Percentiles rank a stretch among this genome's conserved stretches.
Conservation (phyloP, 2,113 vertebrate genomes). For the Tychaedon coryphoeus region DNA sequence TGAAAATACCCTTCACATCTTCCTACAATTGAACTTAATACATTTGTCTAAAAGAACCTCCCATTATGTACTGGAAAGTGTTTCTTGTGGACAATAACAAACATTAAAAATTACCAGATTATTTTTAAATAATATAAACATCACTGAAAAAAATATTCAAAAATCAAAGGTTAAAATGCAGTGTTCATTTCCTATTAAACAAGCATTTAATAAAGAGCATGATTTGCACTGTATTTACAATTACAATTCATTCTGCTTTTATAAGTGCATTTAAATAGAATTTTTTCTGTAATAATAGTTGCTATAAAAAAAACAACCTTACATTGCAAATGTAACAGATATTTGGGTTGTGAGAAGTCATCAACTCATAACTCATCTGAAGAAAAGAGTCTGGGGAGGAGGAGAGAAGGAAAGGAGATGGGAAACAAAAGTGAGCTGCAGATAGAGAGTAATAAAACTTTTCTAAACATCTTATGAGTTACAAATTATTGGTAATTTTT, state of each 20-base stretch:
- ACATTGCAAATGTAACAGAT: background rate
- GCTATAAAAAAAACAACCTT: background rate
- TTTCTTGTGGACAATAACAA: background rate
- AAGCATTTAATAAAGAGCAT: background rate
- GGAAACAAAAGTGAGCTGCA: background rate
- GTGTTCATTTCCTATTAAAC: background rate
- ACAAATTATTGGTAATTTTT: background rate
- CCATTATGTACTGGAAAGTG: background rate
- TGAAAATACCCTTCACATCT: background rate
- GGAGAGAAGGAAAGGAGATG: background rate
- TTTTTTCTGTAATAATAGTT: background rate
- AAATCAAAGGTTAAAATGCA: background rate
- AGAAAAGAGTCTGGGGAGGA: background rate
- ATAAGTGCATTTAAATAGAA: background rate
- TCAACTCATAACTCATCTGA: background rate
- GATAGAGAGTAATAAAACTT: background rate
- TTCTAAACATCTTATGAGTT: background rate
- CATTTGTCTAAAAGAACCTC: background rate
- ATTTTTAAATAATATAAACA: background rate
- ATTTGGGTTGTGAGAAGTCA: background rate
- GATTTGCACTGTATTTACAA: background rate
- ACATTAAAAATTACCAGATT: background rate
- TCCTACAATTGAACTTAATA: background rate
- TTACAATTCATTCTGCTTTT: background rate
- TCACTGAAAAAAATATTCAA: background rate